Evolutionary conservation across 2,888 invertebrate species (phyloP), one percentile per base, ranked within the genome.

Genomic region (Amiota mariae): DNA sequence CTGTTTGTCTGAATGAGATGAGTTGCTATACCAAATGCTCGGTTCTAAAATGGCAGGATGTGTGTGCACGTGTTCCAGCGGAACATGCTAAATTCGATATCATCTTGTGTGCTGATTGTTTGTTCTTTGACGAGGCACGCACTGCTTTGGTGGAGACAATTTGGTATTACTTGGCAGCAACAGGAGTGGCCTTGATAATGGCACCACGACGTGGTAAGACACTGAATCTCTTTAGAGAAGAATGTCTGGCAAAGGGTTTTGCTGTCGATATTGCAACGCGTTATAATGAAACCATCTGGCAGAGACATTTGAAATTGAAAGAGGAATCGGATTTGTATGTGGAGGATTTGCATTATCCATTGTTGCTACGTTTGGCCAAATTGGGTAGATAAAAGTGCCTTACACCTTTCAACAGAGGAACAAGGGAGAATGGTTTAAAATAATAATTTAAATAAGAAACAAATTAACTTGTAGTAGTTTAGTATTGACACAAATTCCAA

Each of bases 101-200:
- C 67, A 92, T 96, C 70, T 90, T 96, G 11, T 94, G 94, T 85
- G 95, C 95, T 1, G 96, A 96, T 88, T 96, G 95, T 87, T 88
- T 95, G 74, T 95, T 95, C 90, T 95, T 95, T 87, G 95, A 95
- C 85, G 94, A 94, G 73, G 93, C 93, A 1, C 91, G 95, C 63
- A 89, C 91, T 47, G 93, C 93, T 78, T 90, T 95, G 77, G 93
- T 94, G 51, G 92, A 93, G 77, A 93, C 94, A 71, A 92, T 95
- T 78, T 92, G 92, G 91, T 91, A 91, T 76, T 92, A 92, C 86
- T 88, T 95, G 80, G 90, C 92, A 13, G 89, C 90, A 18, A 89
- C 91, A 84, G 95, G 95, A 0, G 87, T 93, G 68, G 95, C 94
- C 1, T 90, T 95, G 76, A 92, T 95, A 61, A 94, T 95, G 92